These are phyloP conservation scores for Aphyosemion australe DNA, from an alignment of 2,113 vertebrate species.

Conservation along the genomic window DNA sequence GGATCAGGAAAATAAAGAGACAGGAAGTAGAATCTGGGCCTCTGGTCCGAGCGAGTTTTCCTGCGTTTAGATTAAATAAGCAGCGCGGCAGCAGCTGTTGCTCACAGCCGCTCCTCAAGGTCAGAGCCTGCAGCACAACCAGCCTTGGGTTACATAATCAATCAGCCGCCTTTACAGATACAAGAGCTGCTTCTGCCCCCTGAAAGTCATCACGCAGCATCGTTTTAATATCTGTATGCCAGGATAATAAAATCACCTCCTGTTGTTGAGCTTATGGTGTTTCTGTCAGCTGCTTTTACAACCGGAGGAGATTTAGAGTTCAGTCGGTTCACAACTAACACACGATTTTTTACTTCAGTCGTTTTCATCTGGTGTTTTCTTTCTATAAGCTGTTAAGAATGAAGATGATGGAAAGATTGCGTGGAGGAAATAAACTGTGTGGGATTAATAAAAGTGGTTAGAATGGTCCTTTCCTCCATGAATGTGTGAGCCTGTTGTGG, in stretches of 20 bases:
- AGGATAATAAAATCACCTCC: not conserved
- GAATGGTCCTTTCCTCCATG: too few species aligned
- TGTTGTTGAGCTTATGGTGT: not conserved
- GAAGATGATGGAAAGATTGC: too few species aligned
- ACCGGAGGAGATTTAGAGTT: not conserved
- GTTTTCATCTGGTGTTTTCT: too few species aligned
- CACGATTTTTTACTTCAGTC: too few species aligned
- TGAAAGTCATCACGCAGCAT: not conserved
- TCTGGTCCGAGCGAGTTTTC: slow-evolving; percentile 21
- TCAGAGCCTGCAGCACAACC: slow-evolving; percentile 23
- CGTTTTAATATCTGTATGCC: not conserved
- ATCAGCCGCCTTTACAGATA: slow-evolving; percentile 27
- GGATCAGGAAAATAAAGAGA: slow-evolving; percentile 17
- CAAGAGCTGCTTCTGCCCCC: not conserved
- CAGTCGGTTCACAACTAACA: not conserved
- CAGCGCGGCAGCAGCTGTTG: slow-evolving; percentile 28
- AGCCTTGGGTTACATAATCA: slow-evolving; percentile 44
- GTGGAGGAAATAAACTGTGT: too few species aligned
- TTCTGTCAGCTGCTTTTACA: not conserved
- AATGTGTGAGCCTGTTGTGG: not conserved
- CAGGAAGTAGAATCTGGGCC: slow-evolving; percentile 16
- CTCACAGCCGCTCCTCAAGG: slow-evolving; percentile 40
- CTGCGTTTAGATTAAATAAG: slow-evolving; percentile 29
- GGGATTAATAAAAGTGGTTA: too few species aligned
- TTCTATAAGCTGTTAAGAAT: too few species aligned